Base-by-base conservation (phyloP, 2,113 vertebrate species). In the Sorex araneus region DNA sequence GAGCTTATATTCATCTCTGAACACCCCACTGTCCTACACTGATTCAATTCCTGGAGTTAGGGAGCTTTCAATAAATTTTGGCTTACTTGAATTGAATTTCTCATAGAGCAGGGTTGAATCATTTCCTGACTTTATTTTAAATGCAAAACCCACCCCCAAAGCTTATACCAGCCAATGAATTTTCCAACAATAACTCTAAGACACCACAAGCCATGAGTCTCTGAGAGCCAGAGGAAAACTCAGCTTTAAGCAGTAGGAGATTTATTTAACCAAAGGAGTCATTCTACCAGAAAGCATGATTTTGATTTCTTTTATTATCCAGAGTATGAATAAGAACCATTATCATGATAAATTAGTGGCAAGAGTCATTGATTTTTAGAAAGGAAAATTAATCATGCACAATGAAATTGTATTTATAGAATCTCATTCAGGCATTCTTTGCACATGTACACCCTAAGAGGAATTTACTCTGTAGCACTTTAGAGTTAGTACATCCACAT, bases 291-390 rank as follows among this genome's bases (percentile, higher is more conserved):
- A 91, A 80, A 81, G 34, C 32, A 32, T 70, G 47, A 84, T 71
- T 78, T 10, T 60, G 64, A 94, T 82, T 87, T 91, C 43, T 95
- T 66, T 92, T 75, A 89, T 93, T 92, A 87, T 75, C 69, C 19
- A 84, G 57, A 21, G 16, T 63, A 90, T 70, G 78, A 84, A 89
- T 89, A 92, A 92, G 34, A 94, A 85, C 94, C 71, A 69, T 81
- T 82, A 87, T 32, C 36, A 60, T 80, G 82, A 93, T 57, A 92
- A 94, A 90, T 95, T 80, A 87, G 27, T 91, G 71, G 70, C 45
- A 95, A 60, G 45, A 95, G 71, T 81, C 73, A 71, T 85, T 90
- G 92, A 93, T 83, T 95, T 96, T 90, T 85, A 87, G 78, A 83
- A 92, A 91, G 47, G 57, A 92, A 91, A 94, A 93, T 89, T 90